A percentile compares a stretch with the other conserved stretches of the same genome.
Evolutionary conservation across 2,888 invertebrate genomes (phyloP).

Genomic region (Invenusta paracnida): DNA sequence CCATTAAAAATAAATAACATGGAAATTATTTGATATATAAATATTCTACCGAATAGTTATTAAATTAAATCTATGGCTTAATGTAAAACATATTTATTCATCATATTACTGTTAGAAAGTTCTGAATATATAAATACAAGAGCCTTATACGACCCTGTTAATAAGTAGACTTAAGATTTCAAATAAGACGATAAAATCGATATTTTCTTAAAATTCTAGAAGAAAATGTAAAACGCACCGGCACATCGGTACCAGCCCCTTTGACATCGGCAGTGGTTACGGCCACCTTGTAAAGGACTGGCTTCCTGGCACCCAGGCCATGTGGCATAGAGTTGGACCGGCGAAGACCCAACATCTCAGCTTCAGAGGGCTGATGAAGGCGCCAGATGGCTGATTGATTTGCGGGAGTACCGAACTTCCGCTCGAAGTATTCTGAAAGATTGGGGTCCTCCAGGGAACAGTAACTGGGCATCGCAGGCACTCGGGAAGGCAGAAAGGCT

Average conservation of each 20-base stretch:
- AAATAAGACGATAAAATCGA: too few species aligned
- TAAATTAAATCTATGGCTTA: too few species aligned
- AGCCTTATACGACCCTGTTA: too few species aligned
- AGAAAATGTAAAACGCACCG: constrained; percentile 53
- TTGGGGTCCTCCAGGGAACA: constrained; percentile 42
- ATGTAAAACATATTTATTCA: too few species aligned
- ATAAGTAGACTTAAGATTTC: too few species aligned
- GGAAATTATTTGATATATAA: too few species aligned
- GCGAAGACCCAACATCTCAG: constrained; percentile 33
- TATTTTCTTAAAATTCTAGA: too few species aligned
- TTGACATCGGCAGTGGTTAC: constrained; percentile 57
- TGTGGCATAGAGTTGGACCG: constrained; percentile 22
- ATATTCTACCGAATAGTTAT: too few species aligned
- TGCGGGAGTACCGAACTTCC: constrained; percentile 37
- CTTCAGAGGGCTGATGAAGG: constrained; percentile 31
- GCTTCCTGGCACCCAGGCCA: constrained; percentile 24
- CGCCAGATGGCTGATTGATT: constrained; percentile 30
- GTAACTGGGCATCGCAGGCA: constrained; percentile 8
- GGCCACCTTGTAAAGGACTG: constrained; percentile 55
- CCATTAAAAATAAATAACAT: too few species aligned
- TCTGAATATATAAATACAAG: too few species aligned
- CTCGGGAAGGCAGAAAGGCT: constrained; percentile 6
- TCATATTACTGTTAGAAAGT: too few species aligned
- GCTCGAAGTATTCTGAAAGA: constrained; percentile 39
- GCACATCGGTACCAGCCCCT: constrained; percentile 56